Conservation (phyloP, 1,140 invertebrate species). For the Trigoniulus corallinus region DNA sequence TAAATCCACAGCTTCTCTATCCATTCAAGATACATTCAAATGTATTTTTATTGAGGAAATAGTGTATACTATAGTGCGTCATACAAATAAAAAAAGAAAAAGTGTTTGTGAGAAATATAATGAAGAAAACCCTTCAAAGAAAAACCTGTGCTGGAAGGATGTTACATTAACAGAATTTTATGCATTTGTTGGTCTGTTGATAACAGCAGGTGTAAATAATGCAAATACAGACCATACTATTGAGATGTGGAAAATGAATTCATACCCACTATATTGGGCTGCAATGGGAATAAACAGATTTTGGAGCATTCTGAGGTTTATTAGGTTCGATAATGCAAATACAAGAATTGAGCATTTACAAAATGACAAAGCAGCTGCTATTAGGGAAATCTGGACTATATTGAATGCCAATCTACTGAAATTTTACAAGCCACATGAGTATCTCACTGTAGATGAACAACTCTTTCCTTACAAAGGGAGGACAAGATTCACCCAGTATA, state of each 20-base stretch:
- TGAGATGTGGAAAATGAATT: not conserved
- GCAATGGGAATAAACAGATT: constrained; percentile 11
- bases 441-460: constrained; percentile 20
- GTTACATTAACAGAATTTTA: not conserved
- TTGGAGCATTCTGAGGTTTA: constrained; percentile 8
- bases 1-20: not conserved
- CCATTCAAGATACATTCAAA: not conserved
- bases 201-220: not conserved
- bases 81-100: not conserved
- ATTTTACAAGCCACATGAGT: constrained; percentile 6
- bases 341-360: constrained; percentile 9
- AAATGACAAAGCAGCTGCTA: constrained; percentile 15
- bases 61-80: not conserved
- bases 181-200: not conserved
- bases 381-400: constrained; percentile 15
- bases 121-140: not conserved
- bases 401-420: constrained; percentile 6
- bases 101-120: not conserved
- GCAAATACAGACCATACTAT: not conserved
- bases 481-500: constrained; percentile 8
- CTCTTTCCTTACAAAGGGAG: constrained; percentile 15
- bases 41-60: not conserved
- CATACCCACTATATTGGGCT: constrained; percentile 3
- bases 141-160: not conserved
- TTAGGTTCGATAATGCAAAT: constrained; percentile 16